Conservation (phyloP, 1,140 invertebrate species). For the Trichonephila clavipes region DNA sequence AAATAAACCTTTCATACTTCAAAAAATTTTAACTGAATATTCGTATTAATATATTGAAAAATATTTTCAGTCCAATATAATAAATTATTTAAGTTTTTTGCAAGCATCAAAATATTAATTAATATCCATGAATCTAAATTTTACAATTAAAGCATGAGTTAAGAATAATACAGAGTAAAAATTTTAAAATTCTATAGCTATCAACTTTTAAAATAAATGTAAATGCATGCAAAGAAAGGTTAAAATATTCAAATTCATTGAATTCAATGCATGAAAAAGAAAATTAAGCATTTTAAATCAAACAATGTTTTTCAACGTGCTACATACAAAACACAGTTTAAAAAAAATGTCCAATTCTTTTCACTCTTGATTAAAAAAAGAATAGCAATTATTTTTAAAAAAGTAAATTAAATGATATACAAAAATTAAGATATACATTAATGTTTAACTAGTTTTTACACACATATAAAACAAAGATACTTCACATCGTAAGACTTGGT, state of each 20-base stretch:
- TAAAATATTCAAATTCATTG: neutral
- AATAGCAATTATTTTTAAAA: neutral
- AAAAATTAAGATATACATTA: constrained; percentile 28
- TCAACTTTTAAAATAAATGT: too few relatives aligned
- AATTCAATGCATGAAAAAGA: neutral
- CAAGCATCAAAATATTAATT: too few relatives aligned
- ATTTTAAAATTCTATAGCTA: too few relatives aligned
- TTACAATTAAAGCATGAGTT: too few relatives aligned
- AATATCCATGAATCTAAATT: too few relatives aligned
- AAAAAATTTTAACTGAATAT: too few relatives aligned
- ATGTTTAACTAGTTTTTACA: constrained; percentile 64
- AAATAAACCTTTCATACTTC: too few relatives aligned
- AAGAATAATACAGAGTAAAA: too few relatives aligned
- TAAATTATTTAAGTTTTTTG: too few relatives aligned
- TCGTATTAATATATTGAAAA: too few relatives aligned
- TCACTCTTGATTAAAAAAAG: neutral
- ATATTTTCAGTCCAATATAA: too few relatives aligned
- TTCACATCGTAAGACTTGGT: constrained; percentile 56
- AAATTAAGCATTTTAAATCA: neutral
- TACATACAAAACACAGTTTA: neutral
- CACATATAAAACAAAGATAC: constrained; percentile 51
- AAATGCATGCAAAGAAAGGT: neutral
- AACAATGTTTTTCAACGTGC: neutral
- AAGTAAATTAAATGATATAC: neutral
- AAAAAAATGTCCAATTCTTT: neutral